Evolutionary conservation across 1,140 invertebrate species (phyloP), one percentile per base, ranked within the genome.

Genomic region (Maniola jurtina): DNA sequence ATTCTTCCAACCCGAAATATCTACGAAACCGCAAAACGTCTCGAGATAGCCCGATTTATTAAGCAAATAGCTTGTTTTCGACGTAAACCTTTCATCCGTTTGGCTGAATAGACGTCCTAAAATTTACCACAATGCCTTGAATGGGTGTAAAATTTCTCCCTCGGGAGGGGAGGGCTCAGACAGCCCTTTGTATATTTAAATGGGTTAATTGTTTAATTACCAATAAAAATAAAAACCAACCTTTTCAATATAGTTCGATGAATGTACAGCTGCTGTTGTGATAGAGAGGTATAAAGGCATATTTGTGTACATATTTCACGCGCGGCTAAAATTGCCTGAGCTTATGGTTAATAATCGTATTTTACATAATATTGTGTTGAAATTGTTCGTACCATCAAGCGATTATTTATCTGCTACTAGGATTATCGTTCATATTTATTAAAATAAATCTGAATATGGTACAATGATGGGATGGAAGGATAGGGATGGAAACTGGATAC

Each of bases 191-290:
- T 88, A 71, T 71, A 66, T 64, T 71, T 73, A 77, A 85, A 82
- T 81, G 80, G 84, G 79, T 86, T 90, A 90, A 90, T 88, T 88
- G 88, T 88, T 88, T 90, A 88, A 90, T 90, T 86, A 80, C 79
- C 79, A 88, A 88, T 90, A 90, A 90, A 88, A 90, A 86, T 82
- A 86, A 90, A 84, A 83, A 88, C 69, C 80, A 66, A 61, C 66
- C 68, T 66, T 73, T 76, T 81, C 76, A 78, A 68, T 66, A 62
- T 66, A 73, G 71, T 81, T 81, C 76, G 73, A 77, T 71, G 64
- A 71, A 73, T 72, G 75, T 76, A 76, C 72, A 87, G 83, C 85
- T 89, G 82, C 77, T 77, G 52, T 63, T 40, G 47, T 33, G 60
- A 71, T 65, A 74, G 71, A 70, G 58, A 63, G 50, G 36, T 62